Conservation (phyloP, 1,140 invertebrate genomes). For the Drosophila persimilis region DNA sequence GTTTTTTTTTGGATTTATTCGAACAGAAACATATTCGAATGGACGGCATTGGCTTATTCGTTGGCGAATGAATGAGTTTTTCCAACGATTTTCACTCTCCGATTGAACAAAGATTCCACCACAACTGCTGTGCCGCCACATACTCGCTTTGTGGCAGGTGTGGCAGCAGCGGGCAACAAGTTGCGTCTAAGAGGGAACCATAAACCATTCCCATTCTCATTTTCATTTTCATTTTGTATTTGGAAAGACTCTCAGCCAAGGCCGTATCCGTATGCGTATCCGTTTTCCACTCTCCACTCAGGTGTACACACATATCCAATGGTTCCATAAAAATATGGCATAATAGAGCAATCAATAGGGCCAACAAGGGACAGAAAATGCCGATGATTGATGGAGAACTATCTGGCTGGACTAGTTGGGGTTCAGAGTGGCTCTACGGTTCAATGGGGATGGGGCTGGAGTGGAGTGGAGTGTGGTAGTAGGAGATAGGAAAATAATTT, state of each 20-base stretch:
- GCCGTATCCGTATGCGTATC: too few relatives aligned
- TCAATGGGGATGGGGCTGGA: too few relatives aligned
- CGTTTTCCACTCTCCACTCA: neutral
- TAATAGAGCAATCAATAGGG: neutral
- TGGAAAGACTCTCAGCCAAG: too few relatives aligned
- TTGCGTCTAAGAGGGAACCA: constrained; percentile 20
- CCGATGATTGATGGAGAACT: constrained; percentile 58
- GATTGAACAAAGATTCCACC: neutral
- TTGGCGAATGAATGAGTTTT: constrained; percentile 35
- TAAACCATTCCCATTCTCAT: constrained; percentile 1
- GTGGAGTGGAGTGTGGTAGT: too few relatives aligned
- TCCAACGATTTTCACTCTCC: neutral
- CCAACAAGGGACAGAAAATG: constrained; percentile 13
- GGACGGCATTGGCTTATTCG: constrained; percentile 35
- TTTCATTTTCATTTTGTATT: constrained; percentile 9
- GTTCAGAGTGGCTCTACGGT: too few relatives aligned
- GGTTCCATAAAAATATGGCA: neutral
- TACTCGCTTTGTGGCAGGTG: constrained; percentile 30
- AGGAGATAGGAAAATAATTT: constrained; percentile 14
- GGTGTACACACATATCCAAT: neutral
- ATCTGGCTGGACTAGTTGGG: neutral
- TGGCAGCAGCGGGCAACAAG: constrained; percentile 64
- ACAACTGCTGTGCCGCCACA: too few relatives aligned
- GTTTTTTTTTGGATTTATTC: constrained; percentile 56
- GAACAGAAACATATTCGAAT: constrained; percentile 19